Evolutionary conservation across 1,140 invertebrate species (phyloP).

Genomic region (Atta cephalotes): DNA sequence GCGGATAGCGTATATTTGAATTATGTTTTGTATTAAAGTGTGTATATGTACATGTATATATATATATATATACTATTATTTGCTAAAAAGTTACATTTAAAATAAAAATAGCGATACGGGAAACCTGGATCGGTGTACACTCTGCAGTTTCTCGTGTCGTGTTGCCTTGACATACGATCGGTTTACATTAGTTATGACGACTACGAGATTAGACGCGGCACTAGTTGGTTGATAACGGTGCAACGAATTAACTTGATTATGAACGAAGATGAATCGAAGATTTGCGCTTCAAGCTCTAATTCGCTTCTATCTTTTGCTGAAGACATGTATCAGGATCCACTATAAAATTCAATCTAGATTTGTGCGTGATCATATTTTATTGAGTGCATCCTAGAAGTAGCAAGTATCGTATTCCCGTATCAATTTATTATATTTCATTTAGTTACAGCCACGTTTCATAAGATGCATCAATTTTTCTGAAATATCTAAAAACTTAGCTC

Average conservation of each 20-base stretch:
- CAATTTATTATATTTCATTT: neutral
- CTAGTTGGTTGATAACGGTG: slow-evolving; percentile 23
- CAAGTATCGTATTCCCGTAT: neutral
- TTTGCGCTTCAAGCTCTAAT: slow-evolving; percentile 1
- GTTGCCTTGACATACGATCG: slow-evolving; percentile 15
- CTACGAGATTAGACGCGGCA: slow-evolving; percentile 33
- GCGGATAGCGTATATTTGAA: neutral
- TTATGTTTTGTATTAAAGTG: neutral
- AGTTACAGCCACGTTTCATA: neutral
- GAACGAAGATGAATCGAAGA: slow-evolving; percentile 42
- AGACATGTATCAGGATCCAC: neutral
- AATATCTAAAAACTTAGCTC: too few relatives aligned
- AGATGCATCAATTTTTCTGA: neutral
- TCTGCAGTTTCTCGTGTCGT: slow-evolving; percentile 1
- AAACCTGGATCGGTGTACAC: neutral
- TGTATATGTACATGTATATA: too few relatives aligned
- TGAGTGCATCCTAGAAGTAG: neutral
- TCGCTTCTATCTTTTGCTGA: neutral
- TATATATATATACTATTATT: too few relatives aligned
- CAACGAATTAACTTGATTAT: slow-evolving; percentile 30
- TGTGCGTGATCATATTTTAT: neutral
- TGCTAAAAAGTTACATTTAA: slow-evolving; percentile 3
- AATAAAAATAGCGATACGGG: slow-evolving; percentile 1
- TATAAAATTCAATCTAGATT: neutral
- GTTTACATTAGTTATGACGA: slow-evolving; percentile 25